Percentiles rank a stretch among this genome's conserved stretches.
Conservation (phyloP, 2,113 vertebrate genomes). For the Spea multiplicata region DNA sequence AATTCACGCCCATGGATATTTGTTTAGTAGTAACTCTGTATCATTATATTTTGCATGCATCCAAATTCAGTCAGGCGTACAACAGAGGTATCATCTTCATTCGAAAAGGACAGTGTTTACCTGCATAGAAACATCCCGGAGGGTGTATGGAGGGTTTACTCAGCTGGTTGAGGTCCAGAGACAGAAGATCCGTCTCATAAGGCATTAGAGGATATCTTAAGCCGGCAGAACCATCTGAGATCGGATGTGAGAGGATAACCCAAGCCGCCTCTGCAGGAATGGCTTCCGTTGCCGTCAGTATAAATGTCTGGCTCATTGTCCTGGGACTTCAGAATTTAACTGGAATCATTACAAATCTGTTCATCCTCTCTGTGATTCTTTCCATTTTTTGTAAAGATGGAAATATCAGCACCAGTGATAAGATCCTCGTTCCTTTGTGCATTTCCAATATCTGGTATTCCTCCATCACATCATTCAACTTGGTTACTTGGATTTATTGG, state of each 20-base stretch:
- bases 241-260: background rate
- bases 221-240: too few relatives aligned
- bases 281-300: background rate
- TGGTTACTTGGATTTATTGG: background rate
- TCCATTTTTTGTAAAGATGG: background rate
- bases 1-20: too few relatives aligned
- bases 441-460: constrained; percentile 1
- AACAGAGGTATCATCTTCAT: too few relatives aligned
- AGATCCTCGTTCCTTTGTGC: constrained; percentile 4
- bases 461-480: background rate
- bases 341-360: background rate
- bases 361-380: background rate
- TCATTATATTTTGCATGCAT: too few relatives aligned
- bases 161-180: too few relatives aligned
- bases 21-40: too few relatives aligned
- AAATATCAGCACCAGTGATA: background rate
- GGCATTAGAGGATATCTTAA: too few relatives aligned
- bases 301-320: background rate
- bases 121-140: too few relatives aligned
- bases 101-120: too few relatives aligned
- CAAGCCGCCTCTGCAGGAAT: background rate
- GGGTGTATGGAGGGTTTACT: too few relatives aligned
- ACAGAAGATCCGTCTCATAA: too few relatives aligned
- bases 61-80: too few relatives aligned
- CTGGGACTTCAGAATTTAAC: background rate